Evolutionary conservation across 2,888 invertebrate species (phyloP).

Genomic region (Galeruca laticollis): DNA sequence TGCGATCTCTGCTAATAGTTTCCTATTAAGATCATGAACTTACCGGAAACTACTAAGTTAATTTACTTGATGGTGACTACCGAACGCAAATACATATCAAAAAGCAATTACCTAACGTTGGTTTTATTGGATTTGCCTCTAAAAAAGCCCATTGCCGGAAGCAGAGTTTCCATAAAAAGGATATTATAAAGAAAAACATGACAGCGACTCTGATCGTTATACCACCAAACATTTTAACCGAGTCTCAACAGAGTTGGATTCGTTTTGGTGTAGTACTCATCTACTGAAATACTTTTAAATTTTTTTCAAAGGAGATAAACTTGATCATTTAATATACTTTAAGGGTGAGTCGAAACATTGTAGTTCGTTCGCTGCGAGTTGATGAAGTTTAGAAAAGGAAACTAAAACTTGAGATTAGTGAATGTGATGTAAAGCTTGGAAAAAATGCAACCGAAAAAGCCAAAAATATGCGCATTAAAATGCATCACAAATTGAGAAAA

Average conservation of each 20-base stretch:
- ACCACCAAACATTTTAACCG: conserved; percentile 33
- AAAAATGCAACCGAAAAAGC: no score
- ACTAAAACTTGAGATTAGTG: no score
- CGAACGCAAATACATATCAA: conserved; percentile 29
- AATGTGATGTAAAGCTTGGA: no score
- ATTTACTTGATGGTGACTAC: neutral
- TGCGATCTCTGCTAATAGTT: neutral
- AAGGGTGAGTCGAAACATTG: no score
- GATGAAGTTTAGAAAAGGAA: no score
- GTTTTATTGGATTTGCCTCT: conserved; percentile 37
- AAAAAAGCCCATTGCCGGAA: conserved; percentile 40
- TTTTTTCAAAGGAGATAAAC: no score
- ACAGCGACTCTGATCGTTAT: conserved; percentile 42
- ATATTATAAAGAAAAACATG: conserved; percentile 46
- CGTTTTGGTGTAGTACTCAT: no score
- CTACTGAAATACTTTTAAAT: neutral
- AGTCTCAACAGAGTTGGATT: conserved; percentile 5
- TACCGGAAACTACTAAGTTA: neutral
- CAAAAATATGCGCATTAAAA: no score
- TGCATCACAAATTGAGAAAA: no score
- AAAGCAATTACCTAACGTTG: conserved; percentile 43
- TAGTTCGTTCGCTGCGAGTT: no score
- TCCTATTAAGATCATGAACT: neutral
- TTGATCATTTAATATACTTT: no score
- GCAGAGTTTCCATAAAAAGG: conserved; percentile 41